Evolutionary conservation across 2,888 invertebrate genomes (phyloP), one percentile per base, ranked within the genome.

Genomic region (Clitarchus hookeri): DNA sequence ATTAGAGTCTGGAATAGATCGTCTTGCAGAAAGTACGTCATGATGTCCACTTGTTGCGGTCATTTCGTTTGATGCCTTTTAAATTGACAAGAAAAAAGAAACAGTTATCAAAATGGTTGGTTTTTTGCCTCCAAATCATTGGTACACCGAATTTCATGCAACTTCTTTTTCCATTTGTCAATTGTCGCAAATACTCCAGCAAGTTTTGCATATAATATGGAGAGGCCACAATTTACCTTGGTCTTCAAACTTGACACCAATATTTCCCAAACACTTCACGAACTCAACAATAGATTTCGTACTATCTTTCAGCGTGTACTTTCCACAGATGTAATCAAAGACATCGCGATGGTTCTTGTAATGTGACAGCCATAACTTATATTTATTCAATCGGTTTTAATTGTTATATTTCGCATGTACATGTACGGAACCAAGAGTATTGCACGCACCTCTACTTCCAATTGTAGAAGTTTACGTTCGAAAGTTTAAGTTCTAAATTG

Each of bases 1-100:
- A 65, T 86, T 83, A 44, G 84, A 85, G 84, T 88, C 87, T 54
- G 86, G 86, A 23, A 87, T 80, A 83, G 86, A 86, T 27, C 87
- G 79, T 85, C 44, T 87, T 44, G 85, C 87, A 25, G 87, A 48
- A 48, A 12, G 12, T 48, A 48, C 8, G 48, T 48, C 12, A 48
- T 48, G 48, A 48, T 48, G 36, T 26, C 26, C 26, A 44, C 53
- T 80, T 78, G 36, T n/a, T 65, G 9, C 16, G 23, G 53, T 48
- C 44, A 85, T 25, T 48, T 80, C 13, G 9, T 16, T 80, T 79
- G 11, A n/a, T 26, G 44, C 54, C 25, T 6, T 25, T 83, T 19
- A 65, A 65, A 36, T 83, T 83, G n/a, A 53, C 53, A 13, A 54
- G 16, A 16, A 13, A 83, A 65, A 83, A 36, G 13, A 26, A 53